These are phyloP conservation scores for Sinopyrophorus schimmeli DNA, from an alignment of 2,888 invertebrate species.

Conservation along the genomic window DNA sequence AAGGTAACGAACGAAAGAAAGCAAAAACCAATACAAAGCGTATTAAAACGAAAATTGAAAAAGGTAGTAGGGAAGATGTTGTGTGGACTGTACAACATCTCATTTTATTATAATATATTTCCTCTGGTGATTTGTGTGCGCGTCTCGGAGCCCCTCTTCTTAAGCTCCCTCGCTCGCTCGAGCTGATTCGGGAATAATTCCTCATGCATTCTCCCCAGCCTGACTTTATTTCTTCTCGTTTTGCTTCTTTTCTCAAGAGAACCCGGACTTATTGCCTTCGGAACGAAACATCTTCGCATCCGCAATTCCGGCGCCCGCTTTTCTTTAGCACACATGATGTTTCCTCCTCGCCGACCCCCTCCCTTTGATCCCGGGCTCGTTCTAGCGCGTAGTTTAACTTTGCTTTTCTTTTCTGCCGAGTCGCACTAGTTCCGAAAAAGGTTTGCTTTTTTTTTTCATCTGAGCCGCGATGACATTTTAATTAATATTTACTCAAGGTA, in stretches of 20 bases:
- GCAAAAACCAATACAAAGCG: no score
- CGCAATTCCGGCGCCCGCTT: conserved; percentile 37
- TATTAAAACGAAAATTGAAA: conserved; percentile 20
- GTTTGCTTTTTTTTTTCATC: no score
- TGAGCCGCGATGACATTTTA: no score
- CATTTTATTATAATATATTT: conserved; percentile 54
- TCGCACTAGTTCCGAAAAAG: no score
- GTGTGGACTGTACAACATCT: conserved; percentile 50
- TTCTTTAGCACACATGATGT: conserved; percentile 34
- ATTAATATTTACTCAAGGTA: no score
- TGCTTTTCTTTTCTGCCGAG: no score
- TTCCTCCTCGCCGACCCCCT: conserved; percentile 31
- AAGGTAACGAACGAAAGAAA: conserved; percentile 1
- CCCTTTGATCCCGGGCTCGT: conserved; percentile 32
- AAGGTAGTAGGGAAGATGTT: conserved; percentile 38
- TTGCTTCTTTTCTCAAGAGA: conserved; percentile 44
- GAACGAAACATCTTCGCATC: conserved; percentile 48
- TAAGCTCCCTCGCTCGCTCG: conserved; percentile 45
- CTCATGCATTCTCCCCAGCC: conserved; percentile 48
- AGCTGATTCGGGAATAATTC: conserved; percentile 53
- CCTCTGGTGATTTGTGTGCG: conserved; percentile 53
- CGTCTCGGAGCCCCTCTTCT: conserved; percentile 45
- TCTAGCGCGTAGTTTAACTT: conserved; percentile 29
- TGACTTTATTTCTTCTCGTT: conserved; percentile 46
- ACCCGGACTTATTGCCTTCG: conserved; percentile 48